Percentiles rank a stretch among this genome's conserved stretches.
Evolutionary conservation across 1,140 invertebrate genomes (phyloP).

Genomic region (Eulimnadia texana): DNA sequence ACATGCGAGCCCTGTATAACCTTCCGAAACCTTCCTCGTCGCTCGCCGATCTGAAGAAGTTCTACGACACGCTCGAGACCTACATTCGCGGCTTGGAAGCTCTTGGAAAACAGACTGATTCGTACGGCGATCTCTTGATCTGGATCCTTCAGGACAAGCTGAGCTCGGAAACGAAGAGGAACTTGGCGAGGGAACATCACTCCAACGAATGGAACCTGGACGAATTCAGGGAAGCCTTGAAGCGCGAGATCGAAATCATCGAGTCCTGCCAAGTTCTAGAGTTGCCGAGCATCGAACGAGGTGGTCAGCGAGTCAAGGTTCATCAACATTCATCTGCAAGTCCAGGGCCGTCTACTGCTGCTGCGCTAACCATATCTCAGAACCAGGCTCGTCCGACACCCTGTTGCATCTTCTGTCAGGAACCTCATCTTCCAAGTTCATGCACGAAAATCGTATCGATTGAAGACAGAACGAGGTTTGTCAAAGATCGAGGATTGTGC

Average conservation of each 20-base stretch:
- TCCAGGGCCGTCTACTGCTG: background rate
- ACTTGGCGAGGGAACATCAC: background rate
- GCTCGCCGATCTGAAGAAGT: background rate
- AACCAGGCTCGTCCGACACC: background rate
- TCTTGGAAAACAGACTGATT: background rate
- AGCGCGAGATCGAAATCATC: background rate
- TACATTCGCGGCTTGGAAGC: slow-evolving; percentile 1
- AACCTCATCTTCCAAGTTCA: background rate
- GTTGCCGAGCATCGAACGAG: background rate
- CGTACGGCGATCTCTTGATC: slow-evolving; percentile 5
- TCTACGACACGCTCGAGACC: background rate
- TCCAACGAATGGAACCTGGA: background rate
- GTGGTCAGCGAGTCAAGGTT: too few relatives aligned
- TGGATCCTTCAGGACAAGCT: slow-evolving; percentile 3
- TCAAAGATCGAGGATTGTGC: background rate
- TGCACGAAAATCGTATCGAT: background rate
- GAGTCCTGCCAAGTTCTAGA: background rate
- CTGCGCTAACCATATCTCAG: background rate
- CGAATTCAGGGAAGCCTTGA: background rate
- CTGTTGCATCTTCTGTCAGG: background rate
- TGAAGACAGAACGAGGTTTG: slow-evolving; percentile 10
- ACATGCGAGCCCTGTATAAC: slow-evolving; percentile 4
- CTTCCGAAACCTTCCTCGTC: background rate
- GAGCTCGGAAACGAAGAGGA: background rate
- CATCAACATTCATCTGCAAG: too few relatives aligned